Base-by-base conservation (phyloP, 2,888 invertebrate genomes). In the Criorhina ranunculi region DNA sequence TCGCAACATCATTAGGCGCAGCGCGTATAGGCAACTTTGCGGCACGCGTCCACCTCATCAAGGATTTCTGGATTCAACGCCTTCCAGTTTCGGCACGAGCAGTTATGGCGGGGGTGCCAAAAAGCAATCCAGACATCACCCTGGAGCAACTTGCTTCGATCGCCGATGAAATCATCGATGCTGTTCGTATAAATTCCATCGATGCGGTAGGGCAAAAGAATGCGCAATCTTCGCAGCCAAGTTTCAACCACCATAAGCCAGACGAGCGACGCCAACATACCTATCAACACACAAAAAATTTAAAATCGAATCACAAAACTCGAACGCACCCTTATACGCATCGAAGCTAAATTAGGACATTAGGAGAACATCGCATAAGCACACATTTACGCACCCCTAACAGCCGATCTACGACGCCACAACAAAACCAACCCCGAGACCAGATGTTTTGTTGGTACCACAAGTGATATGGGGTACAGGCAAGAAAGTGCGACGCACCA, bases 11-110 rank as follows among this genome's bases (percentile, higher is more conserved):
- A 31, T 51, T n/a, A 51, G 11, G n/a, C 12, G 29, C 73, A 29
- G 66, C 76, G 5, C 55, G 66, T 15, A 55, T 77, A 17, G 55
- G 62, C 55, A 46, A 53, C 31, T 70, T 78, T n/a, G 70, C 69
- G 7, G 46, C 55, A 53, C 60, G 70, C 24, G 70, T 70, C 8
- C 64, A 78, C 57, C 70, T 12, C 46, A 78, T 24, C 33, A 78
- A 46, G 72, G 64, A 69, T 12, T 55, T 49, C 31, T 59, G 8
- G 60, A 79, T 33, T 72, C 72, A 6, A 64, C 46, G 72, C 64
- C 69, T 33, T 64, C 70, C 8, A 70, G 57, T 19, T 44, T 72
- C 12, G 57, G 46, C 24, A 24, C 24, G 24, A 53, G 67, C 76
- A 44, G 66, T 40, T 49, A 59, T 67, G 9, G 1, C 24, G 24